Base-by-base conservation (phyloP, 2,888 invertebrate species). In the Epinotia ramella region DNA sequence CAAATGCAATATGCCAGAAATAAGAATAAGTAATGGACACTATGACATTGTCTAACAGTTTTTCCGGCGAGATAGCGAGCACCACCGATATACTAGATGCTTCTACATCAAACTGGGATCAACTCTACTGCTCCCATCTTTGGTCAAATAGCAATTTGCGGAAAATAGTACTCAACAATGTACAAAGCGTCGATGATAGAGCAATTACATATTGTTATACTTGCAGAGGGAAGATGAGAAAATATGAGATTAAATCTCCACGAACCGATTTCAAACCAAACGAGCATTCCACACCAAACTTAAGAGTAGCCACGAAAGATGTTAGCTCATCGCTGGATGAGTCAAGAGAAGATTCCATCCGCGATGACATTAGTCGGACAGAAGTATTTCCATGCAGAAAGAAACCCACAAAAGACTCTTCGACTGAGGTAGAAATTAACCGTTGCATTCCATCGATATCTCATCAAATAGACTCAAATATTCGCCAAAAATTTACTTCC, bases 141-240 rank as follows among this genome's bases (percentile, higher is more conserved):
- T 93, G 93, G 94, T 84, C 86, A 71, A 89, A 92, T 78, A 92
- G 89, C 79, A 80, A 87, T 78, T 83, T 91, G 77, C 87, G 92
- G 78, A 87, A 91, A 81, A 89, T 85, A 80, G 86, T 87, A 67
- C 86, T 91, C 71, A 81, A 92, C 80, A 86, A 87, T 80, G 84
- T 86, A 76, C 86, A 88, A 62, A 80, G 81, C 78, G 83, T 82
- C 72, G 86, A 92, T 75, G 87, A 82, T 75, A 89, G 86, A 85
- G 83, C 83, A 64, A 87, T 89, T 77, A 90, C 89, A 81, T 89
- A 92, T 81, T 94, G 94, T 80, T 91, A 91, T 77, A 89, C 90
- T 9, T 94, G 93, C 82, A 90, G 85, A 80, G 93, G 92, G 72
- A 94, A 94, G 86, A 91, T 93, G 83, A 89, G 93, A 84, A 93